Conservation (phyloP, 2,113 vertebrate species). For the Pangasianodon hypophthalmus region DNA sequence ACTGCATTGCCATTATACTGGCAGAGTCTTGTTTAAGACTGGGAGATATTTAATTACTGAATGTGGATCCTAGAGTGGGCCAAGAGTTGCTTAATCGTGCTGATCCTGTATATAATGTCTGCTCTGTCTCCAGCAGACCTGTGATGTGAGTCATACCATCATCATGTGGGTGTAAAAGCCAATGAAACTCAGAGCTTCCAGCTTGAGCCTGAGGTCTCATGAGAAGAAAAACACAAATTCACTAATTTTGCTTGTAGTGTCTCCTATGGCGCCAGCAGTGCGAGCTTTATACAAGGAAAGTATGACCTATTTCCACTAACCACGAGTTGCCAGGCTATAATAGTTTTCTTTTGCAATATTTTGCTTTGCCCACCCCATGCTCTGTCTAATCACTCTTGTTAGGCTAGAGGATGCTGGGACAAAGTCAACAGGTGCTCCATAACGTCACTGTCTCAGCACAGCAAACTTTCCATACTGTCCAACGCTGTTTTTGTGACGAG, state of each 20-base stretch:
- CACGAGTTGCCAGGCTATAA: conserved; percentile 57
- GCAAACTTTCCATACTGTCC: not conserved
- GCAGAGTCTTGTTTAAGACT: conserved; percentile 44
- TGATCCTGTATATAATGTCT: conserved; percentile 70
- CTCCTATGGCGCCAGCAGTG: conserved; percentile 61
- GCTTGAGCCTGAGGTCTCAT: conserved; percentile 42
- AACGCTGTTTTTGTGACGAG: not conserved
- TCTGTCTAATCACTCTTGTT: not conserved
- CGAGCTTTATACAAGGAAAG: conserved; percentile 65
- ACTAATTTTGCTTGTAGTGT: conserved; percentile 57
- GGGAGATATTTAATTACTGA: conserved; percentile 67
- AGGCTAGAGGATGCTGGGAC: not conserved
- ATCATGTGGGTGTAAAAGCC: conserved; percentile 61
- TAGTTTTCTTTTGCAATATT: conserved; percentile 32
- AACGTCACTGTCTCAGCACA: not conserved
- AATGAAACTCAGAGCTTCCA: conserved; percentile 62
- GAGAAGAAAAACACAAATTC: conserved; percentile 58
- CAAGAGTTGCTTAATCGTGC: conserved; percentile 63
- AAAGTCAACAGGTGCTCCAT: conserved; percentile 25
- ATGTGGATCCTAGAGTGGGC: conserved; percentile 65
- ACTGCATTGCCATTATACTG: conserved; percentile 49
- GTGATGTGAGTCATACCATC: conserved; percentile 68
- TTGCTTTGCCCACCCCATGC: conserved; percentile 15
- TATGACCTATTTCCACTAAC: conserved; percentile 60
- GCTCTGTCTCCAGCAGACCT: conserved; percentile 68